Evolutionary conservation across 2,888 invertebrate genomes (phyloP).

Genomic region (Limulus polyphemus): DNA sequence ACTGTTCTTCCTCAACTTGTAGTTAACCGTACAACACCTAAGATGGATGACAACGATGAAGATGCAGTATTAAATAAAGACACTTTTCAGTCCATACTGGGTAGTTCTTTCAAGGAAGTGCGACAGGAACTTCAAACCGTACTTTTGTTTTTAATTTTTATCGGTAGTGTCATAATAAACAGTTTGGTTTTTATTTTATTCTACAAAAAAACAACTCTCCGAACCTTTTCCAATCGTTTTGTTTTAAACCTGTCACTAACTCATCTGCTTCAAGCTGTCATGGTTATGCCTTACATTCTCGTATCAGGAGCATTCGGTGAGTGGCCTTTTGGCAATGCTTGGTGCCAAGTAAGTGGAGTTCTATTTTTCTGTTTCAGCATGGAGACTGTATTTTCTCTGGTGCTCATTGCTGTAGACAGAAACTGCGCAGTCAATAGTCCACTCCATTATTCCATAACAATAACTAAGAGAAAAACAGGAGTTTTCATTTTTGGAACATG

Average conservation of each 20-base stretch:
- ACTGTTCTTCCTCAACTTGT: too few species aligned
- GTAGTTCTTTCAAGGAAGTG: neutral
- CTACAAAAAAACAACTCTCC: constrained; percentile 54
- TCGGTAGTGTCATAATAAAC: constrained; percentile 58
- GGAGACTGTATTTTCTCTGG: constrained; percentile 49
- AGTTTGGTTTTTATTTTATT: constrained; percentile 59
- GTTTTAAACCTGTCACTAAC: constrained; percentile 46
- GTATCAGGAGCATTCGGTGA: constrained; percentile 35
- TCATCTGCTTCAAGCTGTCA: constrained; percentile 39
- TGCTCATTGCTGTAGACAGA: constrained; percentile 51
- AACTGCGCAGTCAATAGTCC: constrained; percentile 54
- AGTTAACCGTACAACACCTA: too few species aligned
- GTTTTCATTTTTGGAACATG: constrained; percentile 39
- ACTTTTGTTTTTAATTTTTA: constrained; percentile 38
- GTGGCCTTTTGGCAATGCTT: constrained; percentile 31
- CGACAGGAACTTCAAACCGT: constrained; percentile 9
- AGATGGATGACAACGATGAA: too few species aligned
- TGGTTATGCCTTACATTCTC: constrained; percentile 39
- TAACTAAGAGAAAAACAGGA: constrained; percentile 39
- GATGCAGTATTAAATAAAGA: too few species aligned
- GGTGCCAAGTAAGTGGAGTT: constrained; percentile 48
- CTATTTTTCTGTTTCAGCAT: constrained; percentile 46
- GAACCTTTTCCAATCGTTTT: constrained; percentile 61
- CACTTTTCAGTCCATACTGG: too few species aligned
- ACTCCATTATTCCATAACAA: constrained; percentile 47